Conservation (phyloP, 2,797 vertebrate species). For the Brotula barbata region DNA sequence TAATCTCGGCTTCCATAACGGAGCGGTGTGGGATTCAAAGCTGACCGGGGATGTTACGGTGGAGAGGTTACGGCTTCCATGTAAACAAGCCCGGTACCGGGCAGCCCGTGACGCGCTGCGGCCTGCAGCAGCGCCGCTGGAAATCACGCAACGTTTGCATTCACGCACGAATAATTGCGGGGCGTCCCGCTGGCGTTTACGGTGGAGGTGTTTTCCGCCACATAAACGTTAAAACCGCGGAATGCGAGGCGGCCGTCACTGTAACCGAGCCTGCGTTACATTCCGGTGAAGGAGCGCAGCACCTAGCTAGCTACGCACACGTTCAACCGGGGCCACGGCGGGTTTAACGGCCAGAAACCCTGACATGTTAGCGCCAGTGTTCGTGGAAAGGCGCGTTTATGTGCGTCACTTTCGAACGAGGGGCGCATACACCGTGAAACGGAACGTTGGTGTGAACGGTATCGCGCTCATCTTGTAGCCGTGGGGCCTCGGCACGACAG, state of each 20-base stretch:
- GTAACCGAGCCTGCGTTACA: not conserved
- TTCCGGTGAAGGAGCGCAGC: not conserved
- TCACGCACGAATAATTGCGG: constrained; percentile 1
- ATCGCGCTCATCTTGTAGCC: constrained; percentile 15
- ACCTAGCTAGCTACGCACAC: constrained; percentile 27
- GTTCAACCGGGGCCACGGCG: not conserved
- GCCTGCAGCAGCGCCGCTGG: constrained; percentile 27
- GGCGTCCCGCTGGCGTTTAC: not conserved
- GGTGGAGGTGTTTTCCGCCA: constrained; percentile 2
- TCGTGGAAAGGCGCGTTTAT: not conserved
- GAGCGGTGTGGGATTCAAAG: not conserved
- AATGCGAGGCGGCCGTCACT: constrained; percentile 20
- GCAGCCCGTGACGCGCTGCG: constrained; percentile 18
- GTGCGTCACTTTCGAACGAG: not conserved
- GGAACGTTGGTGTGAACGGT: not conserved
- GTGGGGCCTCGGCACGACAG: constrained; percentile 26
- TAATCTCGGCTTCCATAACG: not conserved
- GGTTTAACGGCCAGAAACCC: not conserved
- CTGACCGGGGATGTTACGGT: not conserved
- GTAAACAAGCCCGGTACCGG: constrained; percentile 32
- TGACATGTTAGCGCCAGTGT: not conserved
- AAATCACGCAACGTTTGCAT: not conserved
- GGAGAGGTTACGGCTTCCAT: constrained; percentile 7
- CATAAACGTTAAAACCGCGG: constrained; percentile 7
- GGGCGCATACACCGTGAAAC: not conserved